Base-by-base conservation (phyloP, 2,888 invertebrate genomes). In the Sinopyrophorus schimmeli region DNA sequence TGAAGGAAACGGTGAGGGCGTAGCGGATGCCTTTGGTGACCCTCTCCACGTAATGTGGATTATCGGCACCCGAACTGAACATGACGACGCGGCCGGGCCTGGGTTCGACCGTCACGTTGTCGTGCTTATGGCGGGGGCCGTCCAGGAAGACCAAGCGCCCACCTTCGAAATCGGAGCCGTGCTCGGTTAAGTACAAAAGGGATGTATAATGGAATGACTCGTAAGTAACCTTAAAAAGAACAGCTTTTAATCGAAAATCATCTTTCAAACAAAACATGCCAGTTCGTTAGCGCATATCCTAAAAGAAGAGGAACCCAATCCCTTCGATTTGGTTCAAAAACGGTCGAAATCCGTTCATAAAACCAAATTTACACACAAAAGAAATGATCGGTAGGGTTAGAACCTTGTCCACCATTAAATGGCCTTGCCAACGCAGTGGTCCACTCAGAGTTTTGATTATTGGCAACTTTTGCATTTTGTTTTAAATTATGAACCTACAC, bases 51-150 rank as follows among this genome's bases (percentile, higher is more conserved):
- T 79, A 81, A 72, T 93, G 92, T 1, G 81, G 70, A 74, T 93
- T 93, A 74, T 94, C 93, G 24, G 81, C 81, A 7, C 92, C 93
- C 30, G 93, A 92, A 1, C 92, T 91, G 67, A 92, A 93, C 75
- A 89, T 86, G 17, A 86, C 86, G 1, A 92, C 81, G 54, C 93
- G 79, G 10, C 87, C 87, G 71, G 81, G 80, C 60, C 83, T 80
- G 1, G 92, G 92, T 69, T 92, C 92, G 30, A 88, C 74, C 1
- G 83, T 81, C 37, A 83, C 74, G 54, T 89, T 88, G 37, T 80
- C 81, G 9, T 66, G 62, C 43, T 79, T 80, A n/a, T 74, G 72
- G 28, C 77, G 74, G 5, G 42, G 37, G 17, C 76, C 75, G 66
- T 91, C 89, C 7, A 87, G 72, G 71, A 89, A 93, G 14, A 90